Evolutionary conservation across 2,888 invertebrate genomes (phyloP), one percentile per base, ranked within the genome.

Genomic region (Dryobotodes eremita): DNA sequence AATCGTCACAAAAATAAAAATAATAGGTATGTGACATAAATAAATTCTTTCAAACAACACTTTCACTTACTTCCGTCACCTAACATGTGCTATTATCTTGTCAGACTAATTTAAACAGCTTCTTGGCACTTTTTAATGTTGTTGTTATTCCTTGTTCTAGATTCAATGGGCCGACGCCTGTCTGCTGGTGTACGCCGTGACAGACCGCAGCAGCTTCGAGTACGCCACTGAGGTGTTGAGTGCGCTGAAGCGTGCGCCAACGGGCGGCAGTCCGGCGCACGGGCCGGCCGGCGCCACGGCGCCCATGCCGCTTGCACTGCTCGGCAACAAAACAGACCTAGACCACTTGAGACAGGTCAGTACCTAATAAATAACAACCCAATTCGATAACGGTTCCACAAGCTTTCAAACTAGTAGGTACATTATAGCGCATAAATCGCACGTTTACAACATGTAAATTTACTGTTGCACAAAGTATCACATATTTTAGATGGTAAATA

Each of bases 131-230:
- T 79, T 86, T 61, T 85, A 71, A 85, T 75, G 75, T 77, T 72
- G 71, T 82, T 65, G 42, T 71, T 83, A 50, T 84, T 80, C 31
- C 62, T 95, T 94, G 94, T 95, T 95, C 59, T 93, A 97, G 95
- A 97, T 98, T 77, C 97, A 98, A 92, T 98, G 98, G 98, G 98
- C 98, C 2, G 98, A 98, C 92, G 98, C 98, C 0, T 98, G 98
- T 90, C 97, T 98, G 23, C 97, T 98, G 66, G 98, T 98, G 50
- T 98, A 98, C 94, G 98, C 98, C 86, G 98, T 98, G 89, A 98
- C 98, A 15, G 98, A 98, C 90, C 97, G 98, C 84, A 97, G 96
- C 87, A 98, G 98, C 89, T 98, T 98, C 89, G 97, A 97, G 85
- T 98, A 98, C 91, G 98, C 98, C 20, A 95, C 97, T 7, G 97